phyloP scores from a whole-genome alignment of 2,113 vertebrate species.

The Cinclus cinclus region DNA sequence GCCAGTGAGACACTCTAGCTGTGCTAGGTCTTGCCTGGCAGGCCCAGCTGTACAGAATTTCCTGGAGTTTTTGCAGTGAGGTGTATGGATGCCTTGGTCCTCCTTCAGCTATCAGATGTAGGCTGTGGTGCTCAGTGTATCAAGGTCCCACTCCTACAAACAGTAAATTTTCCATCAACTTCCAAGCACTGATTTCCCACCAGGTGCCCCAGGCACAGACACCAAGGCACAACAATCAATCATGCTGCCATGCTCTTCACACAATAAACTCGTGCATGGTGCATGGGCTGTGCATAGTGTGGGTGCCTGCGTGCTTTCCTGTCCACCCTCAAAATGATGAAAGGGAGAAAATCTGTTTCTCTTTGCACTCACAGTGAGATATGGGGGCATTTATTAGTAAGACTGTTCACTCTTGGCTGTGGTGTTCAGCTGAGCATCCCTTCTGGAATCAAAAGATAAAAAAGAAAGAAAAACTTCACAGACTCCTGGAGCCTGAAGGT shows the following conservation, averaged over 20 bases:
- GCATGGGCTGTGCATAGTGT: not conserved
- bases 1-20: not conserved
- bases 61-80: not conserved
- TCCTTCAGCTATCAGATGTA: not conserved
- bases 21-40: not conserved
- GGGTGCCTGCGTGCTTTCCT: not conserved
- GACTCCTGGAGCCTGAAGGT: not conserved
- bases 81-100: not conserved
- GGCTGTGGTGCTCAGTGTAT: fast-evolving
- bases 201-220: not conserved
- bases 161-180: fast-evolving
- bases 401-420: not conserved
- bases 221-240: fast-evolving
- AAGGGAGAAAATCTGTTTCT: not conserved
- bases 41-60: not conserved
- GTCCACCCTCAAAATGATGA: not conserved
- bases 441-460: not conserved
- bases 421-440: not conserved
- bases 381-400: fast-evolving
- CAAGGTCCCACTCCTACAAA: not conserved
- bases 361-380: not conserved
- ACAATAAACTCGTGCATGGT: not conserved
- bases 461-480: not conserved
- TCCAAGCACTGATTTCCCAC: not conserved
- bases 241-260: fast-evolving